These are phyloP conservation scores for Phalacrocorax pelagicus DNA, from an alignment of 2,113 vertebrate species.

Conservation along the genomic window DNA sequence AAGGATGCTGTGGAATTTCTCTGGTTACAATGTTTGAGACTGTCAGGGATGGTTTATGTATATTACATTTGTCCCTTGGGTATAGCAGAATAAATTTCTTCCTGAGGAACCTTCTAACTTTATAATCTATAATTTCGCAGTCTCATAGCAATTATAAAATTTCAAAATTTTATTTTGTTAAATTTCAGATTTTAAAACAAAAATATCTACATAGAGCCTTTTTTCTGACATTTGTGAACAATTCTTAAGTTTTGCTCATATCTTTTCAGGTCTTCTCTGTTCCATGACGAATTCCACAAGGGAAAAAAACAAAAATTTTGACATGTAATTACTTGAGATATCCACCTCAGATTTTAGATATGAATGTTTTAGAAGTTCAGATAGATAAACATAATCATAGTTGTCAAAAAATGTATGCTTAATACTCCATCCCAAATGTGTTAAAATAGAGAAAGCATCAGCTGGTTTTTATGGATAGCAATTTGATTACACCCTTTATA, in stretches of 20 bases:
- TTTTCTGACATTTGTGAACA: neutral
- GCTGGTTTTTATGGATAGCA: neutral
- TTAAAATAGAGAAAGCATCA: neutral
- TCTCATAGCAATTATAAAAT: neutral
- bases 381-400: neutral
- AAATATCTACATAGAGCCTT: neutral
- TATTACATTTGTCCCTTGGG: neutral
- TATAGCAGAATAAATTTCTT: neutral
- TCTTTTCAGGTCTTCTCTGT: neutral
- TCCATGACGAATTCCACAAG: neutral
- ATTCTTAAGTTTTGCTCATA: neutral
- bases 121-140: neutral
- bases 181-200: neutral
- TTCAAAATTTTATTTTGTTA: neutral
- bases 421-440: neutral
- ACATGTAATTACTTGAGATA: neutral
- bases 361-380: neutral
- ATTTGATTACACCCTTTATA: neutral
- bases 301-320: neutral
- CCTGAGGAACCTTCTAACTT: neutral
- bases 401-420: neutral
- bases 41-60: neutral
- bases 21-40: neutral
- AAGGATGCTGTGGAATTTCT: neutral
- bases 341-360: neutral